Percentiles rank a stretch among this genome's conserved stretches.
phyloP scores from a whole-genome alignment of 1,140 invertebrate genomes.

The Pachypsylla venusta region DNA sequence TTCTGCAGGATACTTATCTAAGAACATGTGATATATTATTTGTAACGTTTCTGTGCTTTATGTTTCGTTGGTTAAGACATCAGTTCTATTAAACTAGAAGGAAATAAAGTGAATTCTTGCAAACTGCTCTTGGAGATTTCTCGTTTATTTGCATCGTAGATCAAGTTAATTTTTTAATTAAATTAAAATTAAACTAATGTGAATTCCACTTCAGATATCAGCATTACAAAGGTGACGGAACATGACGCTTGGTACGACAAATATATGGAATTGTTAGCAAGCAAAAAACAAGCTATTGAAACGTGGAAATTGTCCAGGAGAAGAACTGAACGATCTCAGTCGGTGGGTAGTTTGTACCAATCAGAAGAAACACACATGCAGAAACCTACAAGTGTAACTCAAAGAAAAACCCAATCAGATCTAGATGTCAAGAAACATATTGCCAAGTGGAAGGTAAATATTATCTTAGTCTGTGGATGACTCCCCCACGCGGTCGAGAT shows the following conservation, averaged over 20 bases:
- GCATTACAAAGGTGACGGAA: background rate
- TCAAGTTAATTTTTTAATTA: too few species aligned
- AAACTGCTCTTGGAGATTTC: too few species aligned
- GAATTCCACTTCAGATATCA: slow-evolving; percentile 3
- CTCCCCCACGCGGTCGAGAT: too few species aligned
- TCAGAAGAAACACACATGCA: background rate
- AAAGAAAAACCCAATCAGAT: background rate
- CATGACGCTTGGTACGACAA: background rate
- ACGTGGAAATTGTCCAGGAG: background rate
- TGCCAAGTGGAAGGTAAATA: background rate
- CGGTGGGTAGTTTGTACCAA: background rate
- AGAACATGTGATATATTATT: too few species aligned
- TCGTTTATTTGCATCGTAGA: too few species aligned
- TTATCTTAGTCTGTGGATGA: too few species aligned
- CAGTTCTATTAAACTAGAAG: too few species aligned
- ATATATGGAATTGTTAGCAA: background rate
- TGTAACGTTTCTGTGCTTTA: too few species aligned
- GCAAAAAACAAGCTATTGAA: background rate
- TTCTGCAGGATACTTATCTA: too few species aligned
- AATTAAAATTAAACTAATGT: too few species aligned
- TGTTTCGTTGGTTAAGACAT: too few species aligned
- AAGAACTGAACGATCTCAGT: background rate
- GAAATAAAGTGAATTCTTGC: too few species aligned
- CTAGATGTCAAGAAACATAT: slow-evolving; percentile 1
- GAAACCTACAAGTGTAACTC: background rate